phyloP scores from a whole-genome alignment of 2,797 vertebrate genomes.

The Austrolebias charrua region DNA sequence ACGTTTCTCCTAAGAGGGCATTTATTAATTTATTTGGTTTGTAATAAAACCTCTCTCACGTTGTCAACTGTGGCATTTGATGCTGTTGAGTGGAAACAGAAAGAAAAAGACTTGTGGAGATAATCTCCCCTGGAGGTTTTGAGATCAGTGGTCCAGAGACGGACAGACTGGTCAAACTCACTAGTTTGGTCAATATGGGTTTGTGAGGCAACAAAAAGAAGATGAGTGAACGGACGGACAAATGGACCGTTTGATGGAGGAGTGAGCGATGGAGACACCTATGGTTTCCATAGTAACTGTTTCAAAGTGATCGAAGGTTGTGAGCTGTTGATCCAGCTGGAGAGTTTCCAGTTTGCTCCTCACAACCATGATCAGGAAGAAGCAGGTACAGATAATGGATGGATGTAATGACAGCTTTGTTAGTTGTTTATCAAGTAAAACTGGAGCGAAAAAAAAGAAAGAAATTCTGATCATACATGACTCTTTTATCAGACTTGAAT shows the following conservation, averaged over 20 bases:
- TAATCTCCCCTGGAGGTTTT: slow-evolving; percentile 37
- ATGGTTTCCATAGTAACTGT: slow-evolving; percentile 44
- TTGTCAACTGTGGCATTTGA: slow-evolving; percentile 43
- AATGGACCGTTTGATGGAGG: slow-evolving; percentile 23
- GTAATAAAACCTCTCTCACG: slow-evolving; percentile 19
- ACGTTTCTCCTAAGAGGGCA: slow-evolving; percentile 14
- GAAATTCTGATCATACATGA: too few relatives aligned
- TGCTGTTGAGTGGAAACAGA: slow-evolving; percentile 42
- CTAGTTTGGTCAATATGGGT: slow-evolving; percentile 10
- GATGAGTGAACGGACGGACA: slow-evolving; percentile 12
- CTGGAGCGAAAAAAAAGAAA: too few relatives aligned
- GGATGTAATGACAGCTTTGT: too few relatives aligned
- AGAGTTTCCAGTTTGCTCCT: neutral
- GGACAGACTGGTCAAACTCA: slow-evolving; percentile 22
- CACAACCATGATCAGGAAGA: too few relatives aligned
- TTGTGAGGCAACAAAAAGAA: slow-evolving; percentile 46
- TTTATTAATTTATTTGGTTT: slow-evolving; percentile 26
- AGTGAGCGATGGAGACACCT: slow-evolving; percentile 25
- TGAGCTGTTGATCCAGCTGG: neutral
- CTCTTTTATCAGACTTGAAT: too few relatives aligned
- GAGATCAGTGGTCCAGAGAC: slow-evolving; percentile 33
- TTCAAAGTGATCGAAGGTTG: neutral
- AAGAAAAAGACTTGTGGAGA: slow-evolving; percentile 40
- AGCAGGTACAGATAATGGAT: too few relatives aligned
- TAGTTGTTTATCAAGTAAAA: too few relatives aligned